Evolutionary conservation across 2,113 vertebrate genomes (phyloP).

Genomic region (Albula glossodonta): DNA sequence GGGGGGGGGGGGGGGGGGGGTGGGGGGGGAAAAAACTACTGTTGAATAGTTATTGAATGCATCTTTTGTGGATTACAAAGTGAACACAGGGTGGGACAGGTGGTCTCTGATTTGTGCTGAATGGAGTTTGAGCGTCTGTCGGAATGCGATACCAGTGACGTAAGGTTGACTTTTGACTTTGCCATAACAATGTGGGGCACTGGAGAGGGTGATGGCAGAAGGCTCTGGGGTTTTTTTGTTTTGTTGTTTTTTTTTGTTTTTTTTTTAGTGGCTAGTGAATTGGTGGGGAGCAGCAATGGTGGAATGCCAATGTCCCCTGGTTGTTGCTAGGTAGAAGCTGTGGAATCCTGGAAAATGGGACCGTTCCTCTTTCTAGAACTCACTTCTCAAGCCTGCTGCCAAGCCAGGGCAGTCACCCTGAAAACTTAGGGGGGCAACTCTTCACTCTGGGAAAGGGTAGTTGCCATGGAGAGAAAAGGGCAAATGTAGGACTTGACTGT

Average conservation of each 20-base stretch:
- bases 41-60: conserved; percentile 6
- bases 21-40: background rate
- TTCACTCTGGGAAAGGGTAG: conserved; percentile 61
- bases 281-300: conserved; percentile 23
- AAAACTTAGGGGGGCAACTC: conserved; percentile 39
- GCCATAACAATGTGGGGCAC: conserved; percentile 41
- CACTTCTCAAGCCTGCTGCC: conserved; percentile 48
- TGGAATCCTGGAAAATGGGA: conserved; percentile 56
- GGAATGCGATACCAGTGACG: conserved; percentile 43
- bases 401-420: conserved; percentile 37
- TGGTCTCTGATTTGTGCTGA: conserved; percentile 36
- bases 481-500: conserved; percentile 58
- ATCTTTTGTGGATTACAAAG: background rate
- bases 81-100: conserved; percentile 4
- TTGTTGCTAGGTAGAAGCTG: conserved; percentile 63
- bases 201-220: conserved; percentile 26
- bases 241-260: background rate
- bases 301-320: conserved; percentile 46
- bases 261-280: background rate
- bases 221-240: background rate
- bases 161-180: conserved; percentile 36
- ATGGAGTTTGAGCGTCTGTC: background rate
- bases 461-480: conserved; percentile 60
- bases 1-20: too few relatives aligned
- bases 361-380: conserved; percentile 56